A percentile compares a stretch with the other conserved stretches of the same genome.
Conservation (phyloP, 2,888 invertebrate genomes). For the Zhuqinia jingwanae region DNA sequence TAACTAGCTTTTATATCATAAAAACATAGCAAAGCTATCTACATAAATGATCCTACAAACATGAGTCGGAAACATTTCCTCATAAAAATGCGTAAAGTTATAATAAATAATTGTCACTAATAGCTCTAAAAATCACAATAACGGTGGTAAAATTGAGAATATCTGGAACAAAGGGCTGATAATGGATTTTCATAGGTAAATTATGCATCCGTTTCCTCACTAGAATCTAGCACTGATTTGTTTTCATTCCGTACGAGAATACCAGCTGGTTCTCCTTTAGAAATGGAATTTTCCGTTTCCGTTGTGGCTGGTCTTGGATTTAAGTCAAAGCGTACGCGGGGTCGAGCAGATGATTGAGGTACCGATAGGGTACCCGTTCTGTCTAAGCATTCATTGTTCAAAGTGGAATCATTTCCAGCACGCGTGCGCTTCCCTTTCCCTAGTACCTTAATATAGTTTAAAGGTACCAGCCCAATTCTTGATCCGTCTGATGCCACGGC, state of each 20-base stretch:
- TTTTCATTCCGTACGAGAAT: conserved; percentile 30
- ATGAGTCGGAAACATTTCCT: too few species aligned
- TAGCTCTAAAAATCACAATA: too few species aligned
- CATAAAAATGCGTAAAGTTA: too few species aligned
- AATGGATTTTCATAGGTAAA: too few species aligned
- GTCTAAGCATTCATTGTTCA: too few species aligned
- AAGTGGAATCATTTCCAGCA: not conserved
- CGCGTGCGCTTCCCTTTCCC: conserved; percentile 81
- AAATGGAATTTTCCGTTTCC: not conserved
- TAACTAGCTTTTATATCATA: too few species aligned
- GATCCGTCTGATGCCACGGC: conserved; percentile 83
- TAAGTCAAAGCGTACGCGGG: conserved; percentile 52
- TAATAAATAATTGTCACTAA: too few species aligned
- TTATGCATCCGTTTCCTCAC: not conserved
- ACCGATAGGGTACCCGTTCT: not conserved
- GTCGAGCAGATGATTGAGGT: not conserved
- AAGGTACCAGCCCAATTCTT: conserved; percentile 83
- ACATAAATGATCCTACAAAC: too few species aligned
- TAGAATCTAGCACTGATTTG: not conserved
- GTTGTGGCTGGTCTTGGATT: conserved; percentile 45
- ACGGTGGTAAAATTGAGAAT: too few species aligned
- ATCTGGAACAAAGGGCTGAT: too few species aligned
- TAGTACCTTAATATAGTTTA: conserved; percentile 83
- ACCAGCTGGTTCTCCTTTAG: not conserved
- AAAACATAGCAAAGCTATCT: too few species aligned